A percentile compares a stretch with the other conserved stretches of the same genome.
These are phyloP conservation scores for Lucilia cuprina DNA, from an alignment of 1,140 invertebrate species.

Conservation along the genomic window DNA sequence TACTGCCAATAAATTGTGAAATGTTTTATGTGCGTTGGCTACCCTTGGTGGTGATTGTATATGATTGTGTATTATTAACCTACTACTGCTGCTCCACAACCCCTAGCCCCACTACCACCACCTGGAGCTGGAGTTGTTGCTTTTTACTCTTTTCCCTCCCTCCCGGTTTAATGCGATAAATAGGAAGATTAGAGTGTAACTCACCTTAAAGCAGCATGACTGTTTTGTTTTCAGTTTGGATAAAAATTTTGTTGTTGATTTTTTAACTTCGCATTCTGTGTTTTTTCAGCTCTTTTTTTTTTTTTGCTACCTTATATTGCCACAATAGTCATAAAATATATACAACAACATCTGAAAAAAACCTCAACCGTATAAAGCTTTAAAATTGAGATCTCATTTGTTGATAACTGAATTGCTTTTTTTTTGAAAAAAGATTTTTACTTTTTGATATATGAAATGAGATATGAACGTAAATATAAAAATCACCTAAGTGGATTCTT, in stretches of 20 bases:
- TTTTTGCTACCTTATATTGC: constrained; percentile 12
- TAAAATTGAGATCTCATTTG: constrained; percentile 34
- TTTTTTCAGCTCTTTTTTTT: too few relatives aligned
- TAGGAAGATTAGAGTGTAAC: constrained; percentile 29
- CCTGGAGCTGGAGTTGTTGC: not conserved
- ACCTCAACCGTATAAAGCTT: constrained; percentile 31
- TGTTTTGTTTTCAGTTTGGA: constrained; percentile 10
- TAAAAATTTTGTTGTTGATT: not conserved
- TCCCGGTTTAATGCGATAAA: constrained; percentile 23
- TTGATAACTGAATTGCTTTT: constrained; percentile 32
- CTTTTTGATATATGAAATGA: constrained; percentile 34
- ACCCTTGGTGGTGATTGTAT: constrained; percentile 8
- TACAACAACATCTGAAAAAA: not conserved
- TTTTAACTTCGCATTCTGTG: not conserved
- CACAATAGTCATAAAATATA: constrained; percentile 31
- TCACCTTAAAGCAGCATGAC: constrained; percentile 25
- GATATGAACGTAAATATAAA: constrained; percentile 19
- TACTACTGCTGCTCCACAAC: not conserved
- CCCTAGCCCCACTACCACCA: not conserved
- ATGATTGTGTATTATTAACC: not conserved
- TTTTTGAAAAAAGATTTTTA: constrained; percentile 27
- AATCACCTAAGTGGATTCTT: constrained; percentile 3
- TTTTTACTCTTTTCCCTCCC: not conserved
- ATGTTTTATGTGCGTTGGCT: constrained; percentile 32
- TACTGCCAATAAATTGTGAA: constrained; percentile 26